phyloP scores from a whole-genome alignment of 2,113 vertebrate species.

The human (Homo sapiens) region DNA sequence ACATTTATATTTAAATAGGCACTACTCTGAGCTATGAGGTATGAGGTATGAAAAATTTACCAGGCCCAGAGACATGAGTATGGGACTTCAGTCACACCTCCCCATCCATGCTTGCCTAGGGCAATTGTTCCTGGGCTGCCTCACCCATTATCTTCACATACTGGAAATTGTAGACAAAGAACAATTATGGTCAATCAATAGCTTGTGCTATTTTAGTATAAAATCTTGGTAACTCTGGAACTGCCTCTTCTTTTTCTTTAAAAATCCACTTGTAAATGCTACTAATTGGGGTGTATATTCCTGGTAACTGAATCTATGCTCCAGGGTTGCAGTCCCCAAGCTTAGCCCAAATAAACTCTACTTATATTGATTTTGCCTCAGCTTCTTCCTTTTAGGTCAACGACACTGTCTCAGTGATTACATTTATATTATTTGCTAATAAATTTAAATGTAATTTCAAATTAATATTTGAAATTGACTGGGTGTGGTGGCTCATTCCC shows the following conservation, averaged over 20 bases:
- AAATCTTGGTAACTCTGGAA: background rate
- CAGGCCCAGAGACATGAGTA: background rate
- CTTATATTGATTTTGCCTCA: background rate
- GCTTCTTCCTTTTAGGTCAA: background rate
- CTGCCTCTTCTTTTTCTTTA: background rate
- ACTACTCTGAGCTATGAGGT: background rate
- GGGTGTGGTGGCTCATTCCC: no score
- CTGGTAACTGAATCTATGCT: background rate
- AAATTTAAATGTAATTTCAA: background rate
- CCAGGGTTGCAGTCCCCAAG: background rate
- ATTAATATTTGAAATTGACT: no score
- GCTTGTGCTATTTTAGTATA: background rate
- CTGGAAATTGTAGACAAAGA: background rate
- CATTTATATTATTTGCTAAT: background rate
- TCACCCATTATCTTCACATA: background rate
- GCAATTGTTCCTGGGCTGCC: no score
- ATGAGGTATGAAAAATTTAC: background rate
- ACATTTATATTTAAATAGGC: background rate
- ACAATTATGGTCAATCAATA: background rate
- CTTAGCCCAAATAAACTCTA: background rate
- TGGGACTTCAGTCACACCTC: background rate
- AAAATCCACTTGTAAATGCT: background rate
- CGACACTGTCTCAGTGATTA: background rate
- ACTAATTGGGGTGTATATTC: background rate
- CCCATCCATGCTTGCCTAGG: background rate